Percentiles rank a stretch among this genome's conserved stretches.
phyloP scores from a whole-genome alignment of 2,888 invertebrate species.

The Standfussiana lucernea region DNA sequence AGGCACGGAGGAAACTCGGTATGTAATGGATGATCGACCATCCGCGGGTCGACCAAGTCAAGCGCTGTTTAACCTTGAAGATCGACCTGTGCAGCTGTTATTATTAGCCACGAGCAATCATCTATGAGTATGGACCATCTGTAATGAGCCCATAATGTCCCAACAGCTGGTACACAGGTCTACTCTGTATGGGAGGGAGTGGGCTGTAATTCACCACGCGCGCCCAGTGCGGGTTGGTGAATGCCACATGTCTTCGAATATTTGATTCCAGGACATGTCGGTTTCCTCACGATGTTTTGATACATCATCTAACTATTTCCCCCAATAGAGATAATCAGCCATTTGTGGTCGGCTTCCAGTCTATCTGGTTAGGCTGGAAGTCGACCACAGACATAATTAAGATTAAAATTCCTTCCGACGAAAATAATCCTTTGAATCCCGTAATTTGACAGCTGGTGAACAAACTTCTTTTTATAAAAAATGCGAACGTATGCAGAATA shows the following conservation, averaged over 20 bases:
- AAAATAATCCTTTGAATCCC: conserved; percentile 12
- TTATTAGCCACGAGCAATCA: no score
- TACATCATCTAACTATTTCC: background rate
- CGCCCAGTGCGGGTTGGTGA: background rate
- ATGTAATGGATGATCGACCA: no score
- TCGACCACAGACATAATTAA: conserved; percentile 17
- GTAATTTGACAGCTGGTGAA: conserved; percentile 41
- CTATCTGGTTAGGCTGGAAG: background rate
- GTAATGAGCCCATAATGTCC: background rate
- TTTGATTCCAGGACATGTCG: background rate
- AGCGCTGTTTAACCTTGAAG: background rate
- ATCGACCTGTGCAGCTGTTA: background rate
- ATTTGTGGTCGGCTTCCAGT: background rate
- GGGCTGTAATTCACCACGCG: background rate
- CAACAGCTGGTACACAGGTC: background rate
- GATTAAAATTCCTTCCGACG: conserved; percentile 7
- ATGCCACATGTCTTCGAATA: background rate
- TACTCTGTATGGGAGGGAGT: no score
- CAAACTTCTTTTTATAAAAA: conserved; percentile 2
- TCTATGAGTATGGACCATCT: no score
- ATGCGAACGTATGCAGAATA: conserved; percentile 55
- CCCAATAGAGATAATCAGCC: background rate
- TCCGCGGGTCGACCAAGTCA: no score
- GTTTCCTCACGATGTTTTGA: background rate
- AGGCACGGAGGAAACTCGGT: no score